phyloP scores from a whole-genome alignment of 2,888 invertebrate genomes.

The Theristus sp. region DNA sequence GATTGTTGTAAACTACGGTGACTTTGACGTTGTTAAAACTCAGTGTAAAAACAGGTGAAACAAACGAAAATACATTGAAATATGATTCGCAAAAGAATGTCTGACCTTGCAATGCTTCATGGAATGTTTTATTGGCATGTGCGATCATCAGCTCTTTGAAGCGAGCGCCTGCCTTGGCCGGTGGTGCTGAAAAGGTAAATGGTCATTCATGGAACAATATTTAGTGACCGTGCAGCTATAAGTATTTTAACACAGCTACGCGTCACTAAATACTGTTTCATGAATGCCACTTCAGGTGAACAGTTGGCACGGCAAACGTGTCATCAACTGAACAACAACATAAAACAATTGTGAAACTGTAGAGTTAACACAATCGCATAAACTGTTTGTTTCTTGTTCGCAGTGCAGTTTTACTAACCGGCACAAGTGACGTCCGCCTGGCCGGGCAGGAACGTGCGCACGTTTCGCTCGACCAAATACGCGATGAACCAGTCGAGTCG shows the following conservation, averaged over 20 bases:
- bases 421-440: conserved; percentile 22
- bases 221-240: too few relatives aligned
- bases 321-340: too few relatives aligned
- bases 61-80: too few relatives aligned
- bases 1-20: too few relatives aligned
- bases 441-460: conserved; percentile 23
- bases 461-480: conserved; percentile 15
- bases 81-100: background rate
- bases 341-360: too few relatives aligned
- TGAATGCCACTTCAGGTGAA: background rate
- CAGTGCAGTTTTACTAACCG: background rate
- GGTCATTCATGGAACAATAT: too few relatives aligned
- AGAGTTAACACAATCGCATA: too few relatives aligned
- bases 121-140: conserved; percentile 6
- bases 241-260: too few relatives aligned
- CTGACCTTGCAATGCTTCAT: background rate
- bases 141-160: conserved; percentile 8
- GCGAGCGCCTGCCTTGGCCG: background rate
- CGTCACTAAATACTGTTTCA: too few relatives aligned
- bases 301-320: background rate
- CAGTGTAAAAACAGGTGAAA: too few relatives aligned
- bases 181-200: background rate
- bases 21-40: too few relatives aligned
- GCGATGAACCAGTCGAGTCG: conserved; percentile 20
- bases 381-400: background rate